Conservation (phyloP, 2,797 vertebrate species). For the Premnoplex brunnescens region DNA sequence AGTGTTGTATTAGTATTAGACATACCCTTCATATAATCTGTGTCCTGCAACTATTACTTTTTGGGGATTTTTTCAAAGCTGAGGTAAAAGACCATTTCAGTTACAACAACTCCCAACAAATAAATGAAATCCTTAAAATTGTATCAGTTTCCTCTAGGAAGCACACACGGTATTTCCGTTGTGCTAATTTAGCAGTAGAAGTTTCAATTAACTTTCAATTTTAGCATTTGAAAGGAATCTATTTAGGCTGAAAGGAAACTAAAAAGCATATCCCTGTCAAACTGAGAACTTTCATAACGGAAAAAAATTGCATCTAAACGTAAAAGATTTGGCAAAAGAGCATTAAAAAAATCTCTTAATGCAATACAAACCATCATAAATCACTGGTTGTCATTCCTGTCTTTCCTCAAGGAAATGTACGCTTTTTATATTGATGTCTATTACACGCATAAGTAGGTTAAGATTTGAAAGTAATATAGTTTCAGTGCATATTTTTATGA, state of each 20-base stretch:
- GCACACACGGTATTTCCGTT: background rate
- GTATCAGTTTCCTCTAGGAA: background rate
- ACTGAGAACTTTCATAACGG: background rate
- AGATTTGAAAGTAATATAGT: background rate
- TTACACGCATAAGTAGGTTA: background rate
- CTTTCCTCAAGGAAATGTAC: background rate
- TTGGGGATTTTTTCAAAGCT: background rate
- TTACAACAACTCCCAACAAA: background rate
- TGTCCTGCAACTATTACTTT: background rate
- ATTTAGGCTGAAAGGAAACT: background rate
- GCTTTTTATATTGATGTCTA: background rate
- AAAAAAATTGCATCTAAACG: background rate
- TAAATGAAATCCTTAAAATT: background rate
- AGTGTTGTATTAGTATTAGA: background rate
- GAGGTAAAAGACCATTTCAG: background rate
- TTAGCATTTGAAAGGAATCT: background rate
- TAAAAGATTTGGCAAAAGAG: background rate
- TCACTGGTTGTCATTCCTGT: background rate
- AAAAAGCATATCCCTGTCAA: background rate
- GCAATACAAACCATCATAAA: background rate
- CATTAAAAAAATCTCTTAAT: background rate
- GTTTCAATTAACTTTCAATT: background rate
- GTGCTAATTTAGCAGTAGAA: background rate
- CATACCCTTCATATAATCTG: background rate
- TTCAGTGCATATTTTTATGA: background rate